phyloP scores from a whole-genome alignment of 2,888 invertebrate species.

The Tipula confusa region DNA sequence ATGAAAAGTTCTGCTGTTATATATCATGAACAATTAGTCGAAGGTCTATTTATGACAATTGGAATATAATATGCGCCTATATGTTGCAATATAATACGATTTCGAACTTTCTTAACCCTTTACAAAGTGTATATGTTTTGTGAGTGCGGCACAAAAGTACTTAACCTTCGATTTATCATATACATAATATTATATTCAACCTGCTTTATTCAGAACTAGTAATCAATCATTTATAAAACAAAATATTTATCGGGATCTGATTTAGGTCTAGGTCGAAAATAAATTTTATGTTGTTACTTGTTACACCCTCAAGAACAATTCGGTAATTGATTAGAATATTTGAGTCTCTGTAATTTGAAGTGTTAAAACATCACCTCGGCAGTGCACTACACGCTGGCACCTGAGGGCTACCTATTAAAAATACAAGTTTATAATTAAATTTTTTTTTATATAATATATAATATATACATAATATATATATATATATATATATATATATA shows the following conservation, averaged over 20 bases:
- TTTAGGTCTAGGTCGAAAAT: neutral
- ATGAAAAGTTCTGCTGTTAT: slow-evolving; percentile 4
- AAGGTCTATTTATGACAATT: neutral
- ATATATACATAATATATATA: too few species aligned
- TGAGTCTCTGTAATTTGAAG: neutral
- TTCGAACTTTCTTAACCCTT: neutral
- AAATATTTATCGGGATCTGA: neutral
- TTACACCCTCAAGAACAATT: neutral
- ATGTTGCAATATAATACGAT: neutral
- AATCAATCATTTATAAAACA: neutral
- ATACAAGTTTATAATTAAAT: too few species aligned
- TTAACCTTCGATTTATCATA: neutral
- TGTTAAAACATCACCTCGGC: neutral
- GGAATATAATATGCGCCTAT: neutral
- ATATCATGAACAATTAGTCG: slow-evolving; percentile 15
- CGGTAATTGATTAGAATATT: neutral
- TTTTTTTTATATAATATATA: too few species aligned
- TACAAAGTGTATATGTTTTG: too few species aligned
- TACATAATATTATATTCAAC: neutral
- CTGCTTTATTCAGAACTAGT: neutral
- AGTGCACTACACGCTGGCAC: neutral
- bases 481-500: too few species aligned
- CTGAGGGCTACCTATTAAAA: neutral
- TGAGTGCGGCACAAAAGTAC: neutral
- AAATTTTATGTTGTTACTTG: too few species aligned